Base-by-base conservation (phyloP, 2,888 invertebrate genomes). In the Erebia palarica region DNA sequence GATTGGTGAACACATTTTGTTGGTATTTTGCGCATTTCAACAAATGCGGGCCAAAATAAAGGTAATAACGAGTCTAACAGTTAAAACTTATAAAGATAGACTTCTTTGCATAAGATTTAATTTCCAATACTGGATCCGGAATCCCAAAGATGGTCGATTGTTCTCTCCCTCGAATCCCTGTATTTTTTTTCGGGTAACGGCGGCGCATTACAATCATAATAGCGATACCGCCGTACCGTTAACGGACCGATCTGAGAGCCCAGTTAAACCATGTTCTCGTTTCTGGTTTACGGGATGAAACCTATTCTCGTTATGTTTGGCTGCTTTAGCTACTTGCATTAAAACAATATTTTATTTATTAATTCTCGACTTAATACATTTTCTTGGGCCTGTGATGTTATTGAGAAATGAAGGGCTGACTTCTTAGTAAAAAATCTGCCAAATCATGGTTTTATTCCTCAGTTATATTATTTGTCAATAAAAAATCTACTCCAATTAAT, bases 181-280 rank as follows among this genome's bases (percentile, higher is more conserved):
- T 79, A 84, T 87, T 89, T 85, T 84, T 78, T 75, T 72, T 76
- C 78, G 85, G 82, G 85, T 87, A 90, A 88, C 89, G 88, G 89
- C 89, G 84, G 87, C 88, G 77, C 85, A 92, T 92, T 92, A 91
- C 84, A 92, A 92, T 92, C 88, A 93, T 85, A 92, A 93, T 92
- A 84, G 87, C 84, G 82, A 82, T 89, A 88, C 91, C 88, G 84
- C 81, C 87, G 89, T 90, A 91, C 93, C 91, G 91, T 92, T 93
- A 92, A 92, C 91, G 92, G 92, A 76, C 77, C 73, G 68, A 76
- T 74, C 72, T 80, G 79, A 76, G 71, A 76, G 84, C 73, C 78
- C 75, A 79, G 77, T 77, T 80, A 61, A 72, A 79, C 80, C 68
- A 61, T 13, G 13, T 47, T 47, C 47, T 47, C 11, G 13, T 47